Percentiles rank a stretch among this genome's conserved stretches.
These are phyloP conservation scores for Eumacrocentrus americanus DNA, from an alignment of 2,888 invertebrate genomes.

Conservation along the genomic window DNA sequence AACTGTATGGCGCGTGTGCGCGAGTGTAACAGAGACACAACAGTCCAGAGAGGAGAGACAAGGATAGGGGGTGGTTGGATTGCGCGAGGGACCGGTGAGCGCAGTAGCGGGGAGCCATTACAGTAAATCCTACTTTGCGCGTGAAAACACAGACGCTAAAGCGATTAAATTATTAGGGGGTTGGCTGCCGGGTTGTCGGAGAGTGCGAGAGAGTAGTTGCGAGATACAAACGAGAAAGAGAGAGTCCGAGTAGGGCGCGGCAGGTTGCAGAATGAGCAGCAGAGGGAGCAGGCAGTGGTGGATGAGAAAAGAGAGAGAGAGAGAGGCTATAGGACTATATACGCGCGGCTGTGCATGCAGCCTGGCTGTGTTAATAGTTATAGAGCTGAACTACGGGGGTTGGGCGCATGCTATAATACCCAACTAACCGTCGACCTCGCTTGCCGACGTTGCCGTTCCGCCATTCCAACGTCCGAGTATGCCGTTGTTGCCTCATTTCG, in stretches of 20 bases:
- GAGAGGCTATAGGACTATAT: slow-evolving; percentile 20
- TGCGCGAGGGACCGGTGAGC: slow-evolving; percentile 15
- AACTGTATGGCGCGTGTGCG: neutral
- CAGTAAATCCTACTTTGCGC: slow-evolving; percentile 48
- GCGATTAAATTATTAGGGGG: slow-evolving; percentile 47
- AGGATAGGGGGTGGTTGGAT: slow-evolving; percentile 26
- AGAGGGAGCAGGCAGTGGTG: neutral
- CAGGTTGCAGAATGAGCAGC: slow-evolving; percentile 23
- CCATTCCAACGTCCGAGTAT: slow-evolving; percentile 23
- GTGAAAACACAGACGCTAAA: slow-evolving; percentile 48
- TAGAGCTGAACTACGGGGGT: slow-evolving; percentile 42
- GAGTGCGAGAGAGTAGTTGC: slow-evolving; percentile 34
- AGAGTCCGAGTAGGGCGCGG: slow-evolving; percentile 26
- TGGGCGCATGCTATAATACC: slow-evolving; percentile 39
- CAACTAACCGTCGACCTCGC: slow-evolving; percentile 37
- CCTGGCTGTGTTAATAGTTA: slow-evolving; percentile 43
- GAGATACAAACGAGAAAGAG: slow-evolving; percentile 27
- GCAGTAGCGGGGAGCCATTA: slow-evolving; percentile 42
- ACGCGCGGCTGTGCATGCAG: slow-evolving; percentile 33
- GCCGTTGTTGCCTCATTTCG: neutral
- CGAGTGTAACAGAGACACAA: slow-evolving; percentile 11
- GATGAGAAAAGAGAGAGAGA: slow-evolving; percentile 14
- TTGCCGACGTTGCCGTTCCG: slow-evolving; percentile 29
- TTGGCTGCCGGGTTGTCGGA: slow-evolving; percentile 36
- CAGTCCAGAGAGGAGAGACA: slow-evolving; percentile 19